Evolutionary conservation across 2,888 invertebrate genomes (phyloP).

Genomic region (Amblyjoppa fuscipennis): DNA sequence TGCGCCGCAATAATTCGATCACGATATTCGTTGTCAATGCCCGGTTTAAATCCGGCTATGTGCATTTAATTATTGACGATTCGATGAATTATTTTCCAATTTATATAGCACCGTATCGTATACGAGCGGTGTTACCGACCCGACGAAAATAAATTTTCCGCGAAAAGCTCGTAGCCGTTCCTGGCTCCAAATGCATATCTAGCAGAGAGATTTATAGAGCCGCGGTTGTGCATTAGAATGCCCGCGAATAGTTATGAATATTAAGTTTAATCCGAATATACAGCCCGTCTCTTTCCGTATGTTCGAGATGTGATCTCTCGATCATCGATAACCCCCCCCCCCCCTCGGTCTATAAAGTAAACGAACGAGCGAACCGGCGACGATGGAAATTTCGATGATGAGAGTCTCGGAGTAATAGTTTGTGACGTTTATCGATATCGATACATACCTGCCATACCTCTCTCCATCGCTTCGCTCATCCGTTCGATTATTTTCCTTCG

Average conservation of each 20-base stretch:
- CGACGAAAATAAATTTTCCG: conserved; percentile 40
- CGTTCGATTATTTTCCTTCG: neutral
- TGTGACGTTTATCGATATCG: neutral
- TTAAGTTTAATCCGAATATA: neutral
- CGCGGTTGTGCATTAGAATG: neutral
- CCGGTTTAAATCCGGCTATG: neutral
- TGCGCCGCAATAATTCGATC: neutral
- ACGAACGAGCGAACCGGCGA: neutral
- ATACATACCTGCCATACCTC: neutral
- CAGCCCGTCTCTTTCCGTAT: neutral
- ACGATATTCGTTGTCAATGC: neutral
- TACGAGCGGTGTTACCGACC: conserved; percentile 17
- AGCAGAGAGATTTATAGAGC: neutral
- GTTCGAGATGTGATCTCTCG: neutral
- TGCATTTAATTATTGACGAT: conserved; percentile 9
- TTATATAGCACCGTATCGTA: neutral
- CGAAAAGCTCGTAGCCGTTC: neutral
- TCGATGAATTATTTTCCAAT: conserved; percentile 17
- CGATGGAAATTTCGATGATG: conserved; percentile 15
- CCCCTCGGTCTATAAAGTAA: neutral
- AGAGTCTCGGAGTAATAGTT: neutral
- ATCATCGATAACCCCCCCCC: conserved; percentile 16
- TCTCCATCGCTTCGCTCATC: too few species aligned
- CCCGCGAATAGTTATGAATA: neutral
- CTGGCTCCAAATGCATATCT: neutral